These are phyloP conservation scores for Crepidodera aurea DNA, from an alignment of 2,888 invertebrate genomes.

Conservation along the genomic window DNA sequence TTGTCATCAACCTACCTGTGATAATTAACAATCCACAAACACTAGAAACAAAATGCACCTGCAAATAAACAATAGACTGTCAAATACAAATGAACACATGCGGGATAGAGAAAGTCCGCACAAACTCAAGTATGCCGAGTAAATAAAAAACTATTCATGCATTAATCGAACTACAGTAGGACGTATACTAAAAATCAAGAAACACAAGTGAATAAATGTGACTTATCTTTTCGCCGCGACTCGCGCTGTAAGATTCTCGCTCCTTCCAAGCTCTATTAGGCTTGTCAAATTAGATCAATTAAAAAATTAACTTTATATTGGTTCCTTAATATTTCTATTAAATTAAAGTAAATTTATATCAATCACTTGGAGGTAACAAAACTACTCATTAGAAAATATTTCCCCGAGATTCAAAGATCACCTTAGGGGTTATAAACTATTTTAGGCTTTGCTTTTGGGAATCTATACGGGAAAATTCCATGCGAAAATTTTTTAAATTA, in stretches of 20 bases:
- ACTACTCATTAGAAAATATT: too few relatives aligned
- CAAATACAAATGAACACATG: slow-evolving; percentile 6
- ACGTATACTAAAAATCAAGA: slow-evolving; percentile 2
- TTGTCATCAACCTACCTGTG: slow-evolving; percentile 13
- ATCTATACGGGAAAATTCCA: too few relatives aligned
- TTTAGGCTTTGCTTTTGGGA: too few relatives aligned
- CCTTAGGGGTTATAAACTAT: too few relatives aligned
- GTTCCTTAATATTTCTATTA: too few relatives aligned
- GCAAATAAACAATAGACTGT: slow-evolving; percentile 31
- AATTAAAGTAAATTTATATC: too few relatives aligned
- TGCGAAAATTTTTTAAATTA: too few relatives aligned
- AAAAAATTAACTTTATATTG: not conserved
- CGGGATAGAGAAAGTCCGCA: slow-evolving; percentile 15
- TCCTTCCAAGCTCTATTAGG: not conserved
- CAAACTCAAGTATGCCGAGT: slow-evolving; percentile 10
- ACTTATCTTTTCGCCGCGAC: slow-evolving; percentile 20
- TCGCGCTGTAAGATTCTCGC: not conserved
- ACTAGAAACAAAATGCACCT: slow-evolving; percentile 29
- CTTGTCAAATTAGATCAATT: not conserved
- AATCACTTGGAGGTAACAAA: too few relatives aligned
- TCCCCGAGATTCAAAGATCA: too few relatives aligned
- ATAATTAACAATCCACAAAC: slow-evolving; percentile 11
- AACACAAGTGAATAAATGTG: slow-evolving; percentile 23
- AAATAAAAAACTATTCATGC: too few relatives aligned
- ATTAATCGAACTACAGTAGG: not conserved